Evolutionary conservation across 2,888 invertebrate species (phyloP).

Genomic region (Agrotis puta): DNA sequence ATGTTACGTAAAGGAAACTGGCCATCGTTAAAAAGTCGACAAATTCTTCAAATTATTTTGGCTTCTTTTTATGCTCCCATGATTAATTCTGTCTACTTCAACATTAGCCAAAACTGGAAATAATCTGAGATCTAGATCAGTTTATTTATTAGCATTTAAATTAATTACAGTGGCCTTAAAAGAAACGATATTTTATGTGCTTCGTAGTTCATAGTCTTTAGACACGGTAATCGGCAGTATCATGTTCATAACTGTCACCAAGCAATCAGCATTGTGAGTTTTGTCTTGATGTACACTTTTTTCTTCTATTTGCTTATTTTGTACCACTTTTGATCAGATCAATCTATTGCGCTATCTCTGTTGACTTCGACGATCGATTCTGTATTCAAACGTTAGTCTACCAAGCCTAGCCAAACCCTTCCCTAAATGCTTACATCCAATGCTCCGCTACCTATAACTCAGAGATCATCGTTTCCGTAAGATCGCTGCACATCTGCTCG

Average conservation of each 20-base stretch:
- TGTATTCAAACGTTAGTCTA: constrained; percentile 14
- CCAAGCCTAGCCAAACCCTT: background rate
- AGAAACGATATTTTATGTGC: background rate
- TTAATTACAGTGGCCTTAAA: background rate
- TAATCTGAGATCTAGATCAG: constrained; percentile 35
- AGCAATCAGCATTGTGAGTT: background rate
- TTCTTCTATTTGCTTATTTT: no score
- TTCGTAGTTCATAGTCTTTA: background rate
- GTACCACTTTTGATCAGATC: background rate
- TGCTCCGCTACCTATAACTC: constrained; percentile 40
- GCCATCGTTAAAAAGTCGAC: constrained; percentile 37
- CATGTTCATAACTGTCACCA: background rate
- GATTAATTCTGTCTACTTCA: constrained; percentile 13
- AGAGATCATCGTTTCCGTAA: constrained; percentile 65
- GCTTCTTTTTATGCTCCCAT: constrained; percentile 8
- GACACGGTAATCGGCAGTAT: background rate
- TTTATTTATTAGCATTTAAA: constrained; percentile 11
- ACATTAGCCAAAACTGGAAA: constrained; percentile 35
- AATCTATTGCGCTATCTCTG: background rate
- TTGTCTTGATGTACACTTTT: no score
- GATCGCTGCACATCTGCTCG: constrained; percentile 65
- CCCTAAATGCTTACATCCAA: constrained; percentile 19
- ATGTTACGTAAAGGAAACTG: constrained; percentile 47
- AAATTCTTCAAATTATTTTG: constrained; percentile 18
- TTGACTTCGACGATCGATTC: background rate